Conservation (phyloP, 2,797 vertebrate species). For the Pseudochirops cupreus region DNA sequence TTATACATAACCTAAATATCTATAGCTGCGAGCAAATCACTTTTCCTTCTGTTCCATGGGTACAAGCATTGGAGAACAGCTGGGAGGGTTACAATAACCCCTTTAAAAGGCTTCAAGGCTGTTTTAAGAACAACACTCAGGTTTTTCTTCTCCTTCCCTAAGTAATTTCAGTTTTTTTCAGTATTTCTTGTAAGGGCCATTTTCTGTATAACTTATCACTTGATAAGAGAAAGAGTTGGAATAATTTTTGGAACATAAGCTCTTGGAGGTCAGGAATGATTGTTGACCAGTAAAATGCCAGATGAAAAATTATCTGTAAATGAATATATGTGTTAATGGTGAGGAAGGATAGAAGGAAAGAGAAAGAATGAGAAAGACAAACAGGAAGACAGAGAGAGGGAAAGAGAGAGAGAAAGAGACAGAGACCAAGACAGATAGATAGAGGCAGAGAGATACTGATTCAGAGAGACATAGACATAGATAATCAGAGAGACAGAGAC, state of each 20-base stretch:
- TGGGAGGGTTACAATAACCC: slow-evolving; percentile 73
- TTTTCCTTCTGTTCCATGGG: slow-evolving; percentile 75
- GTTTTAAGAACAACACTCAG: slow-evolving; percentile 66
- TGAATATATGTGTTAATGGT: not conserved
- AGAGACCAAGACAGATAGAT: not conserved
- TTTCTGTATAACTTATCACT: slow-evolving; percentile 36
- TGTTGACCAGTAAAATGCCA: not conserved
- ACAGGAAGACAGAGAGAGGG: not conserved
- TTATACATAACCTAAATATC: slow-evolving; percentile 68
- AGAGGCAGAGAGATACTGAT: not conserved
- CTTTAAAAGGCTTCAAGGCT: slow-evolving; percentile 68
- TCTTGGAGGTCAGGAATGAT: not conserved
- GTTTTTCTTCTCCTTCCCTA: slow-evolving; percentile 54
- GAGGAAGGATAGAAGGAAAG: slow-evolving; percentile 18
- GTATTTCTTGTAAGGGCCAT: slow-evolving; percentile 60
- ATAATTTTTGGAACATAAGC: slow-evolving; percentile 42
- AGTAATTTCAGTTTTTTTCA: slow-evolving; percentile 62
- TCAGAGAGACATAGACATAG: not conserved
- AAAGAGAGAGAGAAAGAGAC: not conserved
- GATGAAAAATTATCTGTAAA: not conserved
- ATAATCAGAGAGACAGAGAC: not conserved
- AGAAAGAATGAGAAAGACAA: not conserved
- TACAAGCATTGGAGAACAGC: slow-evolving; percentile 65
- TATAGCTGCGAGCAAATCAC: slow-evolving; percentile 64
- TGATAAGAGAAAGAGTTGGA: slow-evolving; percentile 37